Evolutionary conservation across 2,888 invertebrate genomes (phyloP).

Genomic region (Netelia fuscicornis): DNA sequence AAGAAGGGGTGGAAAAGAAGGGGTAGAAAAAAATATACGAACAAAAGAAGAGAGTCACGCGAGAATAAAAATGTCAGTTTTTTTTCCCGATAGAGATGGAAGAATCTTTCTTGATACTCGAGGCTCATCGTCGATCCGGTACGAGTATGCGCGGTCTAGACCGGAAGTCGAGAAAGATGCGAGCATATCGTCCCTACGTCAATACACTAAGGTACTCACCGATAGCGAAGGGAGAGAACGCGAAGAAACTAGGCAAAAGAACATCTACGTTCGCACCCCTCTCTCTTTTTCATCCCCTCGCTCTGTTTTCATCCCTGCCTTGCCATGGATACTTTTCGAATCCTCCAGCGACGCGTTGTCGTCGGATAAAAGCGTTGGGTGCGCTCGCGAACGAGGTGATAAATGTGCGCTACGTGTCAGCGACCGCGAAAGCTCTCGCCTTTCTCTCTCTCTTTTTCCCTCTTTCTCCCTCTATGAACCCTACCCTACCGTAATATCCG

Average conservation of each 20-base stretch:
- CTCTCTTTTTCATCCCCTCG: neutral
- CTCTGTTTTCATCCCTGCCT: neutral
- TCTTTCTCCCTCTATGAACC: conserved; percentile 17
- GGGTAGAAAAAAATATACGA: conserved; percentile 2
- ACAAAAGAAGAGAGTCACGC: neutral
- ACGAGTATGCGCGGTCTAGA: neutral
- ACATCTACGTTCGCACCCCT: neutral
- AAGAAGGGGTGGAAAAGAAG: conserved; percentile 20
- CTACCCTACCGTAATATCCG: conserved; percentile 14
- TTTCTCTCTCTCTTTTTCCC: neutral
- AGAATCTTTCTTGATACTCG: neutral
- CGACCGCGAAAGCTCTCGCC: conserved; percentile 4
- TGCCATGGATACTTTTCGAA: conserved; percentile 36
- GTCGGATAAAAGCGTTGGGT: conserved; percentile 33
- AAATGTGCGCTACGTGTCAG: conserved; percentile 50
- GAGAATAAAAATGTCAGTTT: neutral
- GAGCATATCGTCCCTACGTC: neutral
- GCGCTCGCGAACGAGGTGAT: conserved; percentile 51
- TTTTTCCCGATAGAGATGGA: neutral
- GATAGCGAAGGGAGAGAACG: neutral
- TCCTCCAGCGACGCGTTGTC: conserved; percentile 40
- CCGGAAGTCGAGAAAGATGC: neutral
- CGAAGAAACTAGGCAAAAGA: neutral
- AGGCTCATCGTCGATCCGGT: neutral
- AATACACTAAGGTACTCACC: neutral